Conservation (phyloP, 2,113 vertebrate species). For the Empidonax alnorum region DNA sequence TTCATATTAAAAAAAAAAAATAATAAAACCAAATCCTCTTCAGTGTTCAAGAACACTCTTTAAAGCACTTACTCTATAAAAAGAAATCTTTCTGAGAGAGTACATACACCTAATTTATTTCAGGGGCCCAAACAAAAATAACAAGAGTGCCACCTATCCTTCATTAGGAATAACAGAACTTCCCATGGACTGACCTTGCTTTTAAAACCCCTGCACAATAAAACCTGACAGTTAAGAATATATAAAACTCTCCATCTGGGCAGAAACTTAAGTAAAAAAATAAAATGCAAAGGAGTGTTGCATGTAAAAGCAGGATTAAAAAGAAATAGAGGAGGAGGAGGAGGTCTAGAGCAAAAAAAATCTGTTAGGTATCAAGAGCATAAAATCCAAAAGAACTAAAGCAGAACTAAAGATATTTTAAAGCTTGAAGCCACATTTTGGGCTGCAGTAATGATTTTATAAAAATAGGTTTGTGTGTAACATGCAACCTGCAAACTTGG, state of each 20-base stretch:
- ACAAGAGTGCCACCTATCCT: slow-evolving; percentile 46
- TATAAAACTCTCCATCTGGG: not conserved
- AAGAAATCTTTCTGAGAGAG: not conserved
- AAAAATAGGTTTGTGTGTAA: not conserved
- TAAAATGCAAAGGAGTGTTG: not conserved
- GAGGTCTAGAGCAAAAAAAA: not conserved
- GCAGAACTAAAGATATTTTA: not conserved
- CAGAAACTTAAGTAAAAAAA: not conserved
- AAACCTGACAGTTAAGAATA: not conserved
- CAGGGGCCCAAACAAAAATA: slow-evolving; percentile 21
- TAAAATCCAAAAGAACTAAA: not conserved
- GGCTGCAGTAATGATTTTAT: not conserved
- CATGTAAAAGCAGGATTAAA: not conserved
- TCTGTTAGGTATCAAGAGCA: not conserved
- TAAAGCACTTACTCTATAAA: slow-evolving; percentile 26
- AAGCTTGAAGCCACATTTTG: not conserved
- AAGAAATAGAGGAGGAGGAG: not conserved
- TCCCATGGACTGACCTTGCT: not conserved
- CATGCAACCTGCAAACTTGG: not conserved
- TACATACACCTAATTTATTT: not conserved
- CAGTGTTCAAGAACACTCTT: slow-evolving; percentile 9
- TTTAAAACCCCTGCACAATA: not conserved
- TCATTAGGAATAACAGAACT: not conserved
- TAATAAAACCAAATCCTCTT: not conserved
- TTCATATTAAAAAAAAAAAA: not conserved